phyloP scores from a whole-genome alignment of 2,797 vertebrate species.

The Myotis myotis region DNA sequence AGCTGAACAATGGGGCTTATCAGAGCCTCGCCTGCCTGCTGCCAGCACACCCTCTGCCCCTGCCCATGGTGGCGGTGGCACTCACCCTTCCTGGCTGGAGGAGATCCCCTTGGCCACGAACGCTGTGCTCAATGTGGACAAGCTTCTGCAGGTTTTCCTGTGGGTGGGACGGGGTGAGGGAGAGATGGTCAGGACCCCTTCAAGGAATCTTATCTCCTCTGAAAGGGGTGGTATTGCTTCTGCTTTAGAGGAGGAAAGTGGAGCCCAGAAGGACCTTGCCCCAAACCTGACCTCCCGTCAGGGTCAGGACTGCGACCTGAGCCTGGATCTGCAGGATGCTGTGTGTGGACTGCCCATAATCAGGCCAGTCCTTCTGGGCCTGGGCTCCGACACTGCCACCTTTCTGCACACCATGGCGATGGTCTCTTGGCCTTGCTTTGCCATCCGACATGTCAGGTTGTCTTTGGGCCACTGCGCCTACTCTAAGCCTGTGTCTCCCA shows the following conservation, averaged over 20 bases:
- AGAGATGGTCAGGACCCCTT: neutral
- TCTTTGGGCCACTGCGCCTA: neutral
- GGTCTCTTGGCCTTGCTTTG: neutral
- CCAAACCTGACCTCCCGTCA: neutral
- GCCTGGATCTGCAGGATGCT: neutral
- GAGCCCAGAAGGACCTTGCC: neutral
- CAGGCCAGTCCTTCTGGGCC: neutral
- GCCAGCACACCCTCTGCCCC: neutral
- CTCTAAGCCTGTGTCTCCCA: neutral
- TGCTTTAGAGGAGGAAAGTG: neutral
- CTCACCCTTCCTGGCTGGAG: conserved; percentile 95
- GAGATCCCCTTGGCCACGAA: conserved; percentile 91
- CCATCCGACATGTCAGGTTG: fast-evolving
- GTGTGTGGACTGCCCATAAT: too few relatives aligned
- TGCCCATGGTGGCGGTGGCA: conserved; percentile 66
- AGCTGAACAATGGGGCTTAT: conserved; percentile 58
- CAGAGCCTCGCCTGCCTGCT: neutral
- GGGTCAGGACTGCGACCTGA: neutral
- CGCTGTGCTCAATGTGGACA: conserved; percentile 95
- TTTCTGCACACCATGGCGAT: neutral
- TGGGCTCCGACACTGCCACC: neutral
- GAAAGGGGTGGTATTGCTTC: neutral
- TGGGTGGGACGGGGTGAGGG: conserved; percentile 29
- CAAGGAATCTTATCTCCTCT: neutral
- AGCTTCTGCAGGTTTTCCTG: conserved; percentile 96